Percentiles rank a stretch among this genome's conserved stretches.
These are phyloP conservation scores for Cyanoramphus novaezelandiae DNA, from an alignment of 2,113 vertebrate species.

Conservation along the genomic window DNA sequence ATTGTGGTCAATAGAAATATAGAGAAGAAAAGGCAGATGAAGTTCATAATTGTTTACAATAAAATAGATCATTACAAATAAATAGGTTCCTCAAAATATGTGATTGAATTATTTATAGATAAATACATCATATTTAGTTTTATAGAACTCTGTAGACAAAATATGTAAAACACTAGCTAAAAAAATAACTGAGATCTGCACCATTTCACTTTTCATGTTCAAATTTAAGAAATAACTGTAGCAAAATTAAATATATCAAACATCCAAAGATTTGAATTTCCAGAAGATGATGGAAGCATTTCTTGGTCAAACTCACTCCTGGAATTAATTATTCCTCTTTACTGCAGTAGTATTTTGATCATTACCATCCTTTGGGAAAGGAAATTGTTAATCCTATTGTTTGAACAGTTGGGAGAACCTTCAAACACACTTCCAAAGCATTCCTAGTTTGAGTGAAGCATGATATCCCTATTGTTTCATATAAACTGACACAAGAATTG, in stretches of 20 bases:
- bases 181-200: neutral
- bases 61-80: neutral
- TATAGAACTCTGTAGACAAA: neutral
- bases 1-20: neutral
- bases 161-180: neutral
- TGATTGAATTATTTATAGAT: neutral
- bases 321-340: neutral
- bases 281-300: neutral
- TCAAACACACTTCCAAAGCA: neutral
- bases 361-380: neutral
- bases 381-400: neutral
- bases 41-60: neutral
- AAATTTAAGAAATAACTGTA: neutral
- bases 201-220: neutral
- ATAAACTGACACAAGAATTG: neutral
- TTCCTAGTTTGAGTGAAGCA: neutral
- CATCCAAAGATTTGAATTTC: neutral
- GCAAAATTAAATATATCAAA: neutral
- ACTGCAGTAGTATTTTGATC: neutral
- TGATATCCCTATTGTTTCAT: neutral
- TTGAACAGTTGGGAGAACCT: neutral
- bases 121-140: neutral
- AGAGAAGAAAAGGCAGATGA: neutral
- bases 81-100: neutral
- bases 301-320: neutral